A percentile compares a stretch with the other conserved stretches of the same genome.
phyloP scores from a whole-genome alignment of 92 coral and sea anemone genomes.

The Zoanthus sansibaricus region DNA sequence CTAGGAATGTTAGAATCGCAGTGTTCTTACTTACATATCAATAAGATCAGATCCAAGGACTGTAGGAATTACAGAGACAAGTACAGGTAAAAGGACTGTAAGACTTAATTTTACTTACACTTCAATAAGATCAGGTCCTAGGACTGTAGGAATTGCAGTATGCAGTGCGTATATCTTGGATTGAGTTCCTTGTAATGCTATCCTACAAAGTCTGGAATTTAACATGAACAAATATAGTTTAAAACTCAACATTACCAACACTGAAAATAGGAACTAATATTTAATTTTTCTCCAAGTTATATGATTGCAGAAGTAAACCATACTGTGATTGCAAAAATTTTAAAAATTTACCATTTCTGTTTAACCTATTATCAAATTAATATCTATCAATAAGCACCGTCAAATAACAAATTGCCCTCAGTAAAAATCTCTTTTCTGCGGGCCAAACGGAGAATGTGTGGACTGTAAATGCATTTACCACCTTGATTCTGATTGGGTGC shows the following conservation, averaged over 20 bases:
- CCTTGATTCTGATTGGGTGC: no score
- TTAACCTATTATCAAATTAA: no score
- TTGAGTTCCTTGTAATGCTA: conserved; percentile 87
- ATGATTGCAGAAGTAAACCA: no score
- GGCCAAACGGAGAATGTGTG: no score
- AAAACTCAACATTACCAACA: neutral
- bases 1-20: conserved; percentile 72
- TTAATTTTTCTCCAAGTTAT: neutral
- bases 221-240: neutral
- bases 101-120: conserved; percentile 31
- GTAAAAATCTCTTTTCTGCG: no score
- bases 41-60: neutral
- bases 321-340: no score
- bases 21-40: conserved; percentile 29
- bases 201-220: conserved; percentile 71
- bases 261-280: no score
- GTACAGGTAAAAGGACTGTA: neutral
- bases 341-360: no score
- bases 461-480: no score
- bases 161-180: conserved; percentile 74
- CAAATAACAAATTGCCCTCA: no score
- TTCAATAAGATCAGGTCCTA: conserved; percentile 86
- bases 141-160: conserved; percentile 71
- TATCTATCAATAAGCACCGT: no score
- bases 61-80: neutral